These are phyloP conservation scores for Tanypteryx hageni DNA, from an alignment of 2,888 invertebrate species.

Conservation along the genomic window DNA sequence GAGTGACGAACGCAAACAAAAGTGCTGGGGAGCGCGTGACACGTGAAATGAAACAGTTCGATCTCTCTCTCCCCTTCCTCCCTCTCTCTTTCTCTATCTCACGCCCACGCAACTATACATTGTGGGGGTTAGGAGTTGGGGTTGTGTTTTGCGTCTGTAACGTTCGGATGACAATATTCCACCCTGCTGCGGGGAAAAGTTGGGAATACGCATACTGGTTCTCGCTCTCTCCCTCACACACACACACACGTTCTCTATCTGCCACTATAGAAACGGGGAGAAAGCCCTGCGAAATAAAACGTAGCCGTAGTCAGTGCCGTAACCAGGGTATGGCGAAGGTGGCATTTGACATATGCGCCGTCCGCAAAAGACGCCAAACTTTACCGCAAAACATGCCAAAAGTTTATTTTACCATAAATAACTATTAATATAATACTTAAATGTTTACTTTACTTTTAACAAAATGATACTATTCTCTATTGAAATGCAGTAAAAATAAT, in stretches of 20 bases:
- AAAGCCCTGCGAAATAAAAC: neutral
- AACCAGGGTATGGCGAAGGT: too few species aligned
- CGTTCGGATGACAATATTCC: neutral
- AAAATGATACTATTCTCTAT: too few species aligned
- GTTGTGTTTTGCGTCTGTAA: neutral
- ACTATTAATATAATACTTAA: too few species aligned
- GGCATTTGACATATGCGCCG: too few species aligned
- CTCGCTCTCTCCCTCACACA: neutral
- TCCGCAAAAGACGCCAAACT: too few species aligned
- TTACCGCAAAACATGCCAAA: too few species aligned
- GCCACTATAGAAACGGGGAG: neutral
- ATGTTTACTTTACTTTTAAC: too few species aligned
- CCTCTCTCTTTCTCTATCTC: neutral
- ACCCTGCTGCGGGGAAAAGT: neutral
- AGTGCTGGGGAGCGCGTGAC: conserved; percentile 50
- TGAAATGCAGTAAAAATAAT: too few species aligned
- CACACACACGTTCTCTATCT: neutral
- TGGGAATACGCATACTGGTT: neutral
- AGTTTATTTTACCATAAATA: too few species aligned
- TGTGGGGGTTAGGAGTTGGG: neutral
- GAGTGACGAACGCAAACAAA: conserved; percentile 53
- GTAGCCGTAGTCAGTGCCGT: too few species aligned
- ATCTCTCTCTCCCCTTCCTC: conserved; percentile 5
- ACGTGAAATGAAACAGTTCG: conserved; percentile 60
- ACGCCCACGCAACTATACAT: neutral